Evolutionary conservation across 2,797 vertebrate species (phyloP).

Genomic region (Schizopygopsis pylzovi): DNA sequence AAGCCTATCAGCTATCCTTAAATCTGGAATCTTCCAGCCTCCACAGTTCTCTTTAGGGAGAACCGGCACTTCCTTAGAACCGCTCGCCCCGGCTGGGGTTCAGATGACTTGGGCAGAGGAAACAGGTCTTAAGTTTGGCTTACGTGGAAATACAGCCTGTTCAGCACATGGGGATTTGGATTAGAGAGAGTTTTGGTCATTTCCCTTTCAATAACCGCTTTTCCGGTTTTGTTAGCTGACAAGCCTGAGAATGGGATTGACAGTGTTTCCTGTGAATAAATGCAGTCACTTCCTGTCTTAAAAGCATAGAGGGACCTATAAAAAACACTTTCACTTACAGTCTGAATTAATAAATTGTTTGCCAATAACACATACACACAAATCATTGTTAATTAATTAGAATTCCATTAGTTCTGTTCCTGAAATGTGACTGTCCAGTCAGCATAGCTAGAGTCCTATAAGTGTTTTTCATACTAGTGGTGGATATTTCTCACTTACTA

Average conservation of each 20-base stretch:
- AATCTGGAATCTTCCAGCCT: constrained; percentile 41
- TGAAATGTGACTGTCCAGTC: background rate
- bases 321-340: background rate
- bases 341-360: background rate
- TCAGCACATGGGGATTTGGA: constrained; percentile 47
- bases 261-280: constrained; percentile 1
- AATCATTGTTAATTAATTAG: background rate
- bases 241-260: constrained; percentile 4
- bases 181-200: constrained; percentile 38
- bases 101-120: constrained; percentile 35
- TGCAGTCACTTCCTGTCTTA: background rate
- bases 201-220: constrained; percentile 42
- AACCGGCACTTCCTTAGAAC: constrained; percentile 39
- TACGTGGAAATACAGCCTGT: constrained; percentile 19
- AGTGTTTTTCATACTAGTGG: background rate
- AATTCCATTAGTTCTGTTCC: background rate
- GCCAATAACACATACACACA: background rate
- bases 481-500: background rate
- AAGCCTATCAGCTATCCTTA: constrained; percentile 46
- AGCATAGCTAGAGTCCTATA: background rate
- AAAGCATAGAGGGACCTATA: background rate
- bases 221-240: constrained; percentile 14
- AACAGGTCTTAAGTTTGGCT: constrained; percentile 46
- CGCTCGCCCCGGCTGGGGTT: constrained; percentile 6
- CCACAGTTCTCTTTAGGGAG: constrained; percentile 53